These are phyloP conservation scores for Apocrypta bakeri DNA, from an alignment of 1,140 invertebrate species.

Conservation along the genomic window DNA sequence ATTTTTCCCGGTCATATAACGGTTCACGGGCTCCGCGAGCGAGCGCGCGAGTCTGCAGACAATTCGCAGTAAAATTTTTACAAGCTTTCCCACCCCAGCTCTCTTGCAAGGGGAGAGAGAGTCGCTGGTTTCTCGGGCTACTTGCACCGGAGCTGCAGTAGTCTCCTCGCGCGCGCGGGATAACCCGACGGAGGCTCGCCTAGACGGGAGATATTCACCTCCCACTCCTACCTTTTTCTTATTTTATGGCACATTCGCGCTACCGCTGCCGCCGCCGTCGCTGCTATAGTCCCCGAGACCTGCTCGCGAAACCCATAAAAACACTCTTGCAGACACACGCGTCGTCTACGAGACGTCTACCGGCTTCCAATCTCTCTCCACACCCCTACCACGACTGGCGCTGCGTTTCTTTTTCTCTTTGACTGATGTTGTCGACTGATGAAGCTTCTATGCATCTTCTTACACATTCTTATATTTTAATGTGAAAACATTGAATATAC, in stretches of 20 bases:
- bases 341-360: slow-evolving; percentile 60
- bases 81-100: slow-evolving; percentile 58
- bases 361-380: slow-evolving; percentile 58
- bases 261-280: neutral
- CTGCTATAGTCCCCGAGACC: slow-evolving; percentile 59
- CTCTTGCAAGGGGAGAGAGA: neutral
- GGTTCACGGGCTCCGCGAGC: slow-evolving; percentile 57
- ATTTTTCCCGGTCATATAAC: slow-evolving; percentile 70
- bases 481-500: no score
- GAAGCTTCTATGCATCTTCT: no score
- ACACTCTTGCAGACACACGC: slow-evolving; percentile 63
- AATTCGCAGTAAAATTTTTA: slow-evolving; percentile 76
- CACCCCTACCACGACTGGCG: no score
- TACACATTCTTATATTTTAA: no score
- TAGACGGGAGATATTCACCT: slow-evolving; percentile 55
- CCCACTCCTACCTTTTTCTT: neutral
- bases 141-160: slow-evolving; percentile 41
- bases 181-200: slow-evolving; percentile 41
- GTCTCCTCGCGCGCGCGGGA: slow-evolving; percentile 48
- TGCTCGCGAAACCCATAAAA: slow-evolving; percentile 71
- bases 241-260: slow-evolving; percentile 44
- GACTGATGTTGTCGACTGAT: no score
- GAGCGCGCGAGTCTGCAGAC: slow-evolving; percentile 67
- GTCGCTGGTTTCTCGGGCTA: slow-evolving; percentile 12
- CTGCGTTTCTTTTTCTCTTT: no score